Percentiles rank a stretch among this genome's conserved stretches.
Evolutionary conservation across 2,797 vertebrate genomes (phyloP).

Genomic region (Coreius guichenoti): DNA sequence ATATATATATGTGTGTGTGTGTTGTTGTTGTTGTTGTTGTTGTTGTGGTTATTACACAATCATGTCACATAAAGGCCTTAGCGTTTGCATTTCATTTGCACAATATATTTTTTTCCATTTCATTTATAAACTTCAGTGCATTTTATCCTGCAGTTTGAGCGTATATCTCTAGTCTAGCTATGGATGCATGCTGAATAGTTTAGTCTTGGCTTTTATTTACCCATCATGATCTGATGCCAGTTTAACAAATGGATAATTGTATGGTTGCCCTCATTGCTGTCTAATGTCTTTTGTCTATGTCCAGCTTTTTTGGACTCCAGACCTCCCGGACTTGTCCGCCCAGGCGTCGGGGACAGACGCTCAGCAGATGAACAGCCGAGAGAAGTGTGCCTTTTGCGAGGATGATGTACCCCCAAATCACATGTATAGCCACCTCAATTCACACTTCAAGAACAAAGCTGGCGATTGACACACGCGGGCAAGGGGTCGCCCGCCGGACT

Average conservation of each 20-base stretch:
- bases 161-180: neutral
- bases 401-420: constrained; percentile 88
- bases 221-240: constrained; percentile 29
- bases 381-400: constrained; percentile 93
- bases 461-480: constrained; percentile 73
- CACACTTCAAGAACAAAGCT: constrained; percentile 88
- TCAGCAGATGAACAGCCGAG: constrained; percentile 75
- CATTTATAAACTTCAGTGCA: neutral
- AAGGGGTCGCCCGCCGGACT: constrained; percentile 63
- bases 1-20: neutral
- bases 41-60: neutral
- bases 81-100: neutral
- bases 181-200: neutral
- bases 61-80: neutral
- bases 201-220: neutral
- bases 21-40: neutral
- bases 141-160: neutral
- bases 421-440: constrained; percentile 96
- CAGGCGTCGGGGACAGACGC: constrained; percentile 70
- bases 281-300: constrained; percentile 42
- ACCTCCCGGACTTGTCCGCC: constrained; percentile 77
- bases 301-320: constrained; percentile 91
- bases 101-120: neutral
- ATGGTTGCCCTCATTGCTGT: constrained; percentile 77
- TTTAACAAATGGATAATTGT: constrained; percentile 71